These are phyloP conservation scores for Pandemis corylana DNA, from an alignment of 2,888 invertebrate species.

Conservation along the genomic window DNA sequence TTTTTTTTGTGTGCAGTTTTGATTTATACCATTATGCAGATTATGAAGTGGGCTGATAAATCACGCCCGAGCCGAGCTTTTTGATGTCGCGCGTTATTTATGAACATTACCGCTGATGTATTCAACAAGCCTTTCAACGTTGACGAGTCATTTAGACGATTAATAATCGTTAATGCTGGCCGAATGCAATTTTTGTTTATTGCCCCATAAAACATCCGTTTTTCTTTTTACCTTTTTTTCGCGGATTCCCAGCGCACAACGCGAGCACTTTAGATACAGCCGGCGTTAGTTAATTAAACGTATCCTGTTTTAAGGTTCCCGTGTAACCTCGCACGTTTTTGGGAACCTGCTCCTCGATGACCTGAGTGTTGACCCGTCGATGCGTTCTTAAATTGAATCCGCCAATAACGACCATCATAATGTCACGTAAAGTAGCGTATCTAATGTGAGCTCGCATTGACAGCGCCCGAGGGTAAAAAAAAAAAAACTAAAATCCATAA, in stretches of 20 bases:
- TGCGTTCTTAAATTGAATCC: slow-evolving; percentile 59
- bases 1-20: slow-evolving; percentile 48
- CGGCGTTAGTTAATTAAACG: slow-evolving; percentile 16
- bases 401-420: slow-evolving; percentile 52
- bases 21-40: slow-evolving; percentile 60
- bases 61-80: slow-evolving; percentile 52
- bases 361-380: slow-evolving; percentile 54
- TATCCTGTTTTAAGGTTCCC: slow-evolving; percentile 22
- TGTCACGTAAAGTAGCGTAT: slow-evolving; percentile 59
- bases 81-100: slow-evolving; percentile 62
- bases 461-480: slow-evolving; percentile 55
- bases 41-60: slow-evolving; percentile 59
- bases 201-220: slow-evolving; percentile 23
- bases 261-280: slow-evolving; percentile 27
- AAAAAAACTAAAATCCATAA: slow-evolving; percentile 49
- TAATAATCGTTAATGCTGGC: slow-evolving; percentile 55
- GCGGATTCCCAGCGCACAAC: slow-evolving; percentile 8
- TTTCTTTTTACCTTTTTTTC: neutral
- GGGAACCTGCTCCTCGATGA: slow-evolving; percentile 44
- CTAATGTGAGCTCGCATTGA: slow-evolving; percentile 63
- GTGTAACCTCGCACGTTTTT: slow-evolving; percentile 7
- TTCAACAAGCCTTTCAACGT: slow-evolving; percentile 49
- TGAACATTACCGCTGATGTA: slow-evolving; percentile 55
- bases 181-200: slow-evolving; percentile 53
- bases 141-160: slow-evolving; percentile 59